A percentile compares a stretch with the other conserved stretches of the same genome.
Conservation (phyloP, 2,113 vertebrate genomes). For the Triplophysa dalaica region DNA sequence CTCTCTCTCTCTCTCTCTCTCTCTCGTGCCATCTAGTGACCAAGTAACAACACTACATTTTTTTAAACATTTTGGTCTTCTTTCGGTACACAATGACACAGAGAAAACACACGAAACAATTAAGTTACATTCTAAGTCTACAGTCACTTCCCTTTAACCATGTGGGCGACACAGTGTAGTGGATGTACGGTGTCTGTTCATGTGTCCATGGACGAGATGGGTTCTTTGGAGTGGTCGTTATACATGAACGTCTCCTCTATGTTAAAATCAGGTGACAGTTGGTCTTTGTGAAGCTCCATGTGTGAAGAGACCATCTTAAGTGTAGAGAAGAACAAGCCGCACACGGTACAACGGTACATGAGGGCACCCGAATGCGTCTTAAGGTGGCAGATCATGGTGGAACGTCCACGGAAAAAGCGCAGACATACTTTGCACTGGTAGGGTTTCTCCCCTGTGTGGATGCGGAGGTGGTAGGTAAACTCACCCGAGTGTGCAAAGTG, state of each 20-base stretch:
- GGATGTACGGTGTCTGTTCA: slow-evolving; percentile 64
- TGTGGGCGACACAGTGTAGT: slow-evolving; percentile 31
- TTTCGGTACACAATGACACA: slow-evolving; percentile 3
- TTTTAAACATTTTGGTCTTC: background rate
- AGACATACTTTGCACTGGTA: slow-evolving; percentile 98
- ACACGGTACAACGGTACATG: slow-evolving; percentile 96
- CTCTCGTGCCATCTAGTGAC: slow-evolving; percentile 60
- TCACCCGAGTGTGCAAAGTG: slow-evolving; percentile 95
- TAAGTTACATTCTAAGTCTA: slow-evolving; percentile 32
- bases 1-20: background rate
- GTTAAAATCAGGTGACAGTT: slow-evolving; percentile 91
- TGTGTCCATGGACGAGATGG: slow-evolving; percentile 80
- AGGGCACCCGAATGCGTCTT: slow-evolving; percentile 96
- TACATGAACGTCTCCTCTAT: slow-evolving; percentile 99
- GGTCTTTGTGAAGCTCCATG: slow-evolving; percentile 92
- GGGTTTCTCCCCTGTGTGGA: slow-evolving; percentile 95
- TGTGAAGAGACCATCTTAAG: slow-evolving; percentile 97
- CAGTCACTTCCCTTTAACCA: background rate
- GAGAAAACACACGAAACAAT: slow-evolving; percentile 35
- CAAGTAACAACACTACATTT: slow-evolving; percentile 20
- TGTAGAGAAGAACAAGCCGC: slow-evolving; percentile 94
- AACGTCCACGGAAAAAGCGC: slow-evolving; percentile 95
- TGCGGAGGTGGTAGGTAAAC: slow-evolving; percentile 96
- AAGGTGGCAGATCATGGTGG: slow-evolving; percentile 98
- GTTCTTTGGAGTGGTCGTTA: slow-evolving; percentile 95